Base-by-base conservation (phyloP, 2,888 invertebrate species). In the Lampropteryx suffumata region DNA sequence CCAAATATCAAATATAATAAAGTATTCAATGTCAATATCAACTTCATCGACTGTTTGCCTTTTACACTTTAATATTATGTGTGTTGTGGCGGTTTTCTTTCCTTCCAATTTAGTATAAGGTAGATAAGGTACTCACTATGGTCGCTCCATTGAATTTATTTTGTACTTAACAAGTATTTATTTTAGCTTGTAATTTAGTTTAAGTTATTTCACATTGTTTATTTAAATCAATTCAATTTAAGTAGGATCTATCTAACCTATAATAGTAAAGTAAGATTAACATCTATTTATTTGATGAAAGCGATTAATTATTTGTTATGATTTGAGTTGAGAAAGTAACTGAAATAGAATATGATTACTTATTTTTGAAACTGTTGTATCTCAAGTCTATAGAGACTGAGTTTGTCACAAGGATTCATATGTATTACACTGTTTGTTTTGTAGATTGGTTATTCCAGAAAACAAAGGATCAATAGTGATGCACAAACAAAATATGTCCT, bases 81-180 rank as follows among this genome's bases (percentile, higher is more conserved):
- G 12, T 7, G 8, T 27, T 36, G 27, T 27, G n/a, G 27, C 21
- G 11, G 30, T 36, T 30, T 36, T 24, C 30, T 9, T 10, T 36
- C 13, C 35, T 42, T 32, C 30, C 29, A 30, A 21, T 48, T 28
- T 26, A 41, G 26, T 46, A 51, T 48, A 27, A 47, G 34, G 45
- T 57, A 21, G 10, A 3, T 21, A 3, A 21, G 21, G 21, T 21
- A 24, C 24, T 24, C 24, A 24, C 24, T 24, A 39, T 14, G 47
- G 21, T 50, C 40, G 45, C n/a, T 61, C 57, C 30, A 8, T 50
- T 39, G 56, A 55, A 54, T 42, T 54, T 57, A 52, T 61, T 56
- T 60, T 61, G 30, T 48, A 47, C 32, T 14, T 39, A 27, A 24
- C 21, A 10, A 28, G 21, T 40, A 36, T 41, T 48, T 36, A 35